Evolutionary conservation across 2,888 invertebrate species (phyloP).

Genomic region (Macrophya annulata): DNA sequence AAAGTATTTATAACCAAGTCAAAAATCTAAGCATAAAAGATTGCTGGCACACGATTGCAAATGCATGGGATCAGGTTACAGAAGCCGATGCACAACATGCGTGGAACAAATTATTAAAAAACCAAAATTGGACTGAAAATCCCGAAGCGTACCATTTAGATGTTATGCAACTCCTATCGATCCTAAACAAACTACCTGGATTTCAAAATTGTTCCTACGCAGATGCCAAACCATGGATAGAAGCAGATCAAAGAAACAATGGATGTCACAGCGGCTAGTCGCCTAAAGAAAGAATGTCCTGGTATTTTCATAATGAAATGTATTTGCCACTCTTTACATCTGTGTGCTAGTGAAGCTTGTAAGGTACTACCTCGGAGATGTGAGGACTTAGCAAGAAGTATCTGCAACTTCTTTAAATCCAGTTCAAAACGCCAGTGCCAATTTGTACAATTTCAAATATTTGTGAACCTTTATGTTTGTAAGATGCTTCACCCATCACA

Average conservation of each 20-base stretch:
- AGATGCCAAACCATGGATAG: not conserved
- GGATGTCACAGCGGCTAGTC: no score
- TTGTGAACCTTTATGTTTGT: no score
- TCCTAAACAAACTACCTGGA: not conserved
- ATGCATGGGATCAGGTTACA: slow-evolving; percentile 60
- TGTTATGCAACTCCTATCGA: not conserved
- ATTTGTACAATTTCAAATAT: no score
- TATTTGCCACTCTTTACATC: no score
- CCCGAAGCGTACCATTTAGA: not conserved
- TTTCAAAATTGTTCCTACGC: not conserved
- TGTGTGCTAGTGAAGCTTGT: no score
- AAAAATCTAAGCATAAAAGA: slow-evolving; percentile 62
- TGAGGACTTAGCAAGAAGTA: no score
- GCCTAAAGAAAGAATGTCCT: no score
- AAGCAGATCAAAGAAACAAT: not conserved
- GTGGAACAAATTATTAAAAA: slow-evolving; percentile 60
- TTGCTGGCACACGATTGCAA: slow-evolving; percentile 59
- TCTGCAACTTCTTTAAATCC: no score
- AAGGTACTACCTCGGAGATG: no score
- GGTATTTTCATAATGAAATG: no score
- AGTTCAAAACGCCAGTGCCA: no score
- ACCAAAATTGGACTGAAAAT: not conserved
- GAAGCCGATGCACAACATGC: slow-evolving; percentile 56
- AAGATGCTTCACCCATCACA: no score
- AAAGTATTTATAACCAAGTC: slow-evolving; percentile 57